Evolutionary conservation across 2,888 invertebrate species (phyloP), one percentile per base, ranked within the genome.

Genomic region (Heliconius hortense): DNA sequence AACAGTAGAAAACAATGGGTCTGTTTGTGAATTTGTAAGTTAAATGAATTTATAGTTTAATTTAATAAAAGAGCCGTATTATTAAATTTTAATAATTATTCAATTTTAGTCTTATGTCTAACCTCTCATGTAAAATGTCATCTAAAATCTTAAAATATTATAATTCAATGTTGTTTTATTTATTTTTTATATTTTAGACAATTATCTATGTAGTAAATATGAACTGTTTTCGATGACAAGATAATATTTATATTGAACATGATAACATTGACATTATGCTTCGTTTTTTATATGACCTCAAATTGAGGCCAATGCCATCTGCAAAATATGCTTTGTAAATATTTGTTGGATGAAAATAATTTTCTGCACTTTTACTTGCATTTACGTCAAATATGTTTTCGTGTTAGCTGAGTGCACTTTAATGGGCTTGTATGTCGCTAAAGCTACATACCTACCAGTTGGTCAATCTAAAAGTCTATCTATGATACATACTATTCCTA

Each of bases 231-330:
- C 39, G 63, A 64, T 59, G 63, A 56, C 62, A 68, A 28, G 53
- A 63, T 74, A 56, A 60, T 48, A 64, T 28, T 28, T 35, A 73
- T 43, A 60, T 74, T 53, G 26, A 60, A 70, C 74, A 67, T 78
- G 73, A 77, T 77, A 77, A 80, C 81, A 82, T 81, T 83, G 81
- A 80, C 79, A 80, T 82, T 81, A 77, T 73, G 78, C 77, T 66
- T 35, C 69, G 60, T 72, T 74, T 73, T 73, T 75, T 56, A 71
- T 69, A 69, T 72, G 81, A 77, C 80, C 79, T 81, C 77, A 74
- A 68, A 73, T 76, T 78, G 67, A 76, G 70, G 77, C 69, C 79
- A 79, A 75, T 80, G 75, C 68, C 62, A 73, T 56, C n/a, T 67
- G 60, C 43, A 59, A 39, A 48, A 69, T 48, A 66, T 70, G 21